A percentile compares a stretch with the other conserved stretches of the same genome.
phyloP scores from a whole-genome alignment of 2,888 invertebrate genomes.

The Julus scanicus region DNA sequence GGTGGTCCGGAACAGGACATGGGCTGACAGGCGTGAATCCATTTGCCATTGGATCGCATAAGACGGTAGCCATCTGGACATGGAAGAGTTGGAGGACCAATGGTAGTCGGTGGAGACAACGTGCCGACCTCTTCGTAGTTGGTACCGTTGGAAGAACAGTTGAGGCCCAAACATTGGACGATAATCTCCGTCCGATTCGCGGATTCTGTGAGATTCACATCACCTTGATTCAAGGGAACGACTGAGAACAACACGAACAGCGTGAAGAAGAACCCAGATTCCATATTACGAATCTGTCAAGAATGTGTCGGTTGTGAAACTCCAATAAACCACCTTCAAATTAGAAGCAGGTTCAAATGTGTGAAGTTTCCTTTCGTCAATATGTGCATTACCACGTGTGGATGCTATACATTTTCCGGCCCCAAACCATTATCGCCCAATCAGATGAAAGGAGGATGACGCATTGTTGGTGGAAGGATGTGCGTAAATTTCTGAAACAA shows the following conservation, averaged over 20 bases:
- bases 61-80: neutral
- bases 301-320: too few relatives aligned
- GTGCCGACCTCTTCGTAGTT: neutral
- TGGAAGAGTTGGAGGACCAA: neutral
- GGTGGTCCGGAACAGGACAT: neutral
- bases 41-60: neutral
- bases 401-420: neutral
- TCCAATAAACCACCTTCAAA: neutral
- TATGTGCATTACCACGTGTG: neutral
- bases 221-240: neutral
- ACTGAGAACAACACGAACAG: neutral
- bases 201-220: neutral
- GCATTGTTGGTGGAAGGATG: neutral
- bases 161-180: neutral
- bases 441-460: neutral
- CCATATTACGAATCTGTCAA: neutral
- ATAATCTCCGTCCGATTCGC: neutral
- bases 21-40: conserved; percentile 4
- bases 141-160: neutral
- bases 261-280: neutral
- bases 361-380: neutral
- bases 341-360: neutral
- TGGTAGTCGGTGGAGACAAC: neutral
- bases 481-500: neutral
- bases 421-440: neutral